Evolutionary conservation across 2,888 invertebrate genomes (phyloP).

Genomic region (Ormyrus nitidulus): DNA sequence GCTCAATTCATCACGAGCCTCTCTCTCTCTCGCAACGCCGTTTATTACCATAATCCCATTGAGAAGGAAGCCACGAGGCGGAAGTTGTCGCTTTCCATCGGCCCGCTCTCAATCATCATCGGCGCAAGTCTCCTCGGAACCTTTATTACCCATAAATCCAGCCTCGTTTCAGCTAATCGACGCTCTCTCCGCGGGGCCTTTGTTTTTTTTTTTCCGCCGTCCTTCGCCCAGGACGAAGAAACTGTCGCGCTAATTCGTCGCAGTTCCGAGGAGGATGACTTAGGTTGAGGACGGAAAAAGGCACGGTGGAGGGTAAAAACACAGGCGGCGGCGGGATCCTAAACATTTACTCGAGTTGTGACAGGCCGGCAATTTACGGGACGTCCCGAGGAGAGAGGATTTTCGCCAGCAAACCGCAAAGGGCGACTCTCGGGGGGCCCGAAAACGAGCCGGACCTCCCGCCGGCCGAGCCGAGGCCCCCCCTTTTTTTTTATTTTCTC

Average conservation of each 20-base stretch:
- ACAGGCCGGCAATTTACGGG: constrained; percentile 50
- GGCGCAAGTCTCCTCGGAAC: too few relatives aligned
- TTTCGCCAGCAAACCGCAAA: neutral
- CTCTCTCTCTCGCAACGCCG: constrained; percentile 15
- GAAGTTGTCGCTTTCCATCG: constrained; percentile 17
- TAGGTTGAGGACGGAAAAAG: neutral
- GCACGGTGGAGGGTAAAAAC: neutral
- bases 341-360: constrained; percentile 49
- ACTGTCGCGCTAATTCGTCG: neutral
- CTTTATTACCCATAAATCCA: too few relatives aligned
- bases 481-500: too few relatives aligned
- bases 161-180: too few relatives aligned
- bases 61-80: constrained; percentile 13
- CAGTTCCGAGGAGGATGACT: constrained; percentile 1
- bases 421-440: too few relatives aligned
- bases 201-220: too few relatives aligned
- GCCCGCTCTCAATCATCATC: too few relatives aligned
- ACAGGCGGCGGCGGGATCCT: too few relatives aligned
- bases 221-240: too few relatives aligned
- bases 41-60: constrained; percentile 48
- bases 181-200: too few relatives aligned
- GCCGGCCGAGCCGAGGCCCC: too few relatives aligned
- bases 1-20: neutral
- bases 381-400: constrained; percentile 17
- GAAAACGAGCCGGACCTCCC: too few relatives aligned